phyloP scores from a whole-genome alignment of 23 tunicate species.

The Pegea sp. region DNA sequence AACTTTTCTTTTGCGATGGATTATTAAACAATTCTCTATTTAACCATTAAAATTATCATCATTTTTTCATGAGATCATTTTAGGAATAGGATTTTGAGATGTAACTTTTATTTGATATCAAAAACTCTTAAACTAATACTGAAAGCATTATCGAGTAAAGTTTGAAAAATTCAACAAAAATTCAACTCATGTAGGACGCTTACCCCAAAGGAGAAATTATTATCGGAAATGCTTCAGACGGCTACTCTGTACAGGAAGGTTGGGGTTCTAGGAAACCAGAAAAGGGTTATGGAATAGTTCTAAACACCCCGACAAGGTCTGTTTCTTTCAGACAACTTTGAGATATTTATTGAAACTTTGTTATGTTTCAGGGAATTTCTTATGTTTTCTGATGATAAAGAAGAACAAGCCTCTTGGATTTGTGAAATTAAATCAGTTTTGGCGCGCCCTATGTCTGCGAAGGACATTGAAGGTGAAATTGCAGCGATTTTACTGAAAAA shows the following conservation, averaged over 20 bases:
- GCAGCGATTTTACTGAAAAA: too few species aligned
- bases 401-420: slow-evolving; percentile 16
- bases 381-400: slow-evolving; percentile 11
- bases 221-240: slow-evolving; percentile 6
- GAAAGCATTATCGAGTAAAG: too few species aligned
- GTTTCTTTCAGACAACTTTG: too few species aligned
- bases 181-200: slow-evolving; percentile 6
- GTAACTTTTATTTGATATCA: too few species aligned
- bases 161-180: neutral
- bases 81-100: too few species aligned
- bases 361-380: slow-evolving; percentile 10
- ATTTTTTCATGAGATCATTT: too few species aligned
- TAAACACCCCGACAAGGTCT: slow-evolving; percentile 15
- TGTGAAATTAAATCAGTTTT: slow-evolving; percentile 10
- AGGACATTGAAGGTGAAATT: too few species aligned
- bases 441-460: slow-evolving; percentile 5
- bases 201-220: slow-evolving; percentile 16
- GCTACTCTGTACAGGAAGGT: slow-evolving; percentile 10
- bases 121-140: too few species aligned
- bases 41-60: too few species aligned
- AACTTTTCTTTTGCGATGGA: too few species aligned
- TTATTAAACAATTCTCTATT: too few species aligned
- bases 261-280: slow-evolving; percentile 8
- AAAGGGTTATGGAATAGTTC: slow-evolving; percentile 8
- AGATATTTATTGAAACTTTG: too few species aligned